Conservation (phyloP, 2,888 invertebrate species). For the Lasioglossum calceatum region DNA sequence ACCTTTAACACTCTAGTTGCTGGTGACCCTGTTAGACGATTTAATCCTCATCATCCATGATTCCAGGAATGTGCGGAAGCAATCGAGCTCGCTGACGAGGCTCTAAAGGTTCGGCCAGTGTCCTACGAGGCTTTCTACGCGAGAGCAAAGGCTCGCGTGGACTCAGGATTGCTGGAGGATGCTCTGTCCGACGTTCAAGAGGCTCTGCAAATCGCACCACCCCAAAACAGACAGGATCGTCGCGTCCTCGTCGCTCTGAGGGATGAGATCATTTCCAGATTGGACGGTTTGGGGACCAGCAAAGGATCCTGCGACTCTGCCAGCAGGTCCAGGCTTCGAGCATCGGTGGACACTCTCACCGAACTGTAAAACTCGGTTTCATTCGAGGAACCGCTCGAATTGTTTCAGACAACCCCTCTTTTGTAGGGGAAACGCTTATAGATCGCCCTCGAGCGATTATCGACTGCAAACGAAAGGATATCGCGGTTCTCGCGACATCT, state of each 20-base stretch:
- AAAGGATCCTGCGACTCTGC: slow-evolving; percentile 63
- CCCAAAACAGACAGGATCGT: slow-evolving; percentile 90
- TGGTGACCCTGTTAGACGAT: not conserved
- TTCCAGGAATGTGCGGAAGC: slow-evolving; percentile 93
- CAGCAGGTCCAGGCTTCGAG: slow-evolving; percentile 76
- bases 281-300: slow-evolving; percentile 80
- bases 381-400: not conserved
- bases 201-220: slow-evolving; percentile 89
- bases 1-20: too few relatives aligned
- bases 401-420: not conserved
- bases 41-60: not conserved
- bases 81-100: slow-evolving; percentile 94
- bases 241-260: slow-evolving; percentile 90
- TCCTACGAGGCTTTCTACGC: slow-evolving; percentile 98
- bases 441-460: not conserved
- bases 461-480: slow-evolving; percentile 6
- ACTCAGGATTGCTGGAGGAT: slow-evolving; percentile 89
- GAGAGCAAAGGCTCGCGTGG: slow-evolving; percentile 93
- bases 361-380: slow-evolving; percentile 73
- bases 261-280: slow-evolving; percentile 88
- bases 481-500: slow-evolving; percentile 18
- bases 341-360: slow-evolving; percentile 82
- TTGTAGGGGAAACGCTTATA: not conserved
- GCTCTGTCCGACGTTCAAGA: slow-evolving; percentile 93
- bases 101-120: slow-evolving; percentile 92